A percentile compares a stretch with the other conserved stretches of the same genome.
Evolutionary conservation across 2,113 vertebrate species (phyloP).

Genomic region (Cygnus buccinator): DNA sequence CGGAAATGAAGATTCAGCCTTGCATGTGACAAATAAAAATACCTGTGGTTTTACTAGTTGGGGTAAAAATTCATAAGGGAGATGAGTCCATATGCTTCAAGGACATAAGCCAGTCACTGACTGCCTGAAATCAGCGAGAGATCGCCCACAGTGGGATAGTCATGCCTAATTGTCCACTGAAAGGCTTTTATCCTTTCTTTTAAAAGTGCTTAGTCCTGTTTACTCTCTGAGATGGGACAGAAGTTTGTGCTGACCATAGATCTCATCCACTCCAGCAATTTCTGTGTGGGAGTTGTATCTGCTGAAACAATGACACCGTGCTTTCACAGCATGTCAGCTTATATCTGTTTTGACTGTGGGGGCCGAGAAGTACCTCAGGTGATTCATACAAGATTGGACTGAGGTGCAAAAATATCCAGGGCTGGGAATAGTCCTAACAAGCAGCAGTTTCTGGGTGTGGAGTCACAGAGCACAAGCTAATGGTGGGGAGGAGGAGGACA

Average conservation of each 20-base stretch:
- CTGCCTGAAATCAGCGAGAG: not conserved
- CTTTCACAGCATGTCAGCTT: not conserved
- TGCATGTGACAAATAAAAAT: not conserved
- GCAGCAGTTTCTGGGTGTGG: not conserved
- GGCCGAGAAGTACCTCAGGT: not conserved
- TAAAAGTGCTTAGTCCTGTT: not conserved
- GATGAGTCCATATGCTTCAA: not conserved
- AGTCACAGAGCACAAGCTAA: not conserved
- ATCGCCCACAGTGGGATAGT: not conserved
- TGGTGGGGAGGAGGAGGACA: fast-evolving
- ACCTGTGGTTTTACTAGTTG: not conserved
- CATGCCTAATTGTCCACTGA: not conserved
- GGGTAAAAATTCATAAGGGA: not conserved
- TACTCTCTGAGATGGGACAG: not conserved
- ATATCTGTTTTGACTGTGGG: not conserved
- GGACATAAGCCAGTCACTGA: not conserved
- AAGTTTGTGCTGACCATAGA: not conserved
- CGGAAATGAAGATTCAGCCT: not conserved
- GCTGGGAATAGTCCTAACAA: not conserved
- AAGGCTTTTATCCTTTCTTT: not conserved
- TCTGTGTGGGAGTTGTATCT: not conserved
- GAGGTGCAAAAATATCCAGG: not conserved
- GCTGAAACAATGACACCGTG: not conserved
- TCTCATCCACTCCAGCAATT: not conserved
- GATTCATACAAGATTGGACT: constrained; percentile 18